These are phyloP conservation scores for Orestias chungarensis DNA, from an alignment of 2,797 vertebrate genomes.

Conservation along the genomic window DNA sequence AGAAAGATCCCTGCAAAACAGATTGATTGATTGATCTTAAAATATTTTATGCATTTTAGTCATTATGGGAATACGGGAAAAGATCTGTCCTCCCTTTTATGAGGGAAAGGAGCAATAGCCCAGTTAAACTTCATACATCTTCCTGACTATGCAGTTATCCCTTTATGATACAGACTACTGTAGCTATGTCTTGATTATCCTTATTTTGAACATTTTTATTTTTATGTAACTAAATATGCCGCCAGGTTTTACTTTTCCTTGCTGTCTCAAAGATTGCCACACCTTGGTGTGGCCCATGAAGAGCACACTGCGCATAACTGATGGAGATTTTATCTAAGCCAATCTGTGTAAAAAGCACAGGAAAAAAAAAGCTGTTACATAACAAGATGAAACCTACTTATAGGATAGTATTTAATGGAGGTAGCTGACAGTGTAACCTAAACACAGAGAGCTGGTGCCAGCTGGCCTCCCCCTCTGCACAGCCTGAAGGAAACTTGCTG, in stretches of 20 bases:
- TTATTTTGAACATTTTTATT: neutral
- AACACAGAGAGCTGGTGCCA: constrained; percentile 65
- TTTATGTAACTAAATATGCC: neutral
- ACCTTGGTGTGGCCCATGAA: constrained; percentile 36
- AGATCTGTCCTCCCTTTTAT: neutral
- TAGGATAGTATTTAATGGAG: constrained; percentile 48
- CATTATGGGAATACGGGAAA: neutral
- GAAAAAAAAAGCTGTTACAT: constrained; percentile 37
- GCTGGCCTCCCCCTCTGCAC: constrained; percentile 59
- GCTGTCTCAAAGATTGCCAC: constrained; percentile 3
- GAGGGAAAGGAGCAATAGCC: neutral
- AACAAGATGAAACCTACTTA: constrained; percentile 56
- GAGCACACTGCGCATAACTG: constrained; percentile 25
- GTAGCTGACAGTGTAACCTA: constrained; percentile 53
- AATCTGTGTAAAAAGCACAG: constrained; percentile 20
- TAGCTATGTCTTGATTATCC: too few relatives aligned
- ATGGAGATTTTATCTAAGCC: constrained; percentile 37
- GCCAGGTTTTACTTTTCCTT: neutral
- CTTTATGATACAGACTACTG: too few relatives aligned
- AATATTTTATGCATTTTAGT: neutral
- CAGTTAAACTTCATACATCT: too few relatives aligned
- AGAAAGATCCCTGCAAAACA: neutral
- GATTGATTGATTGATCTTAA: neutral
- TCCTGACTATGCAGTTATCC: too few relatives aligned
- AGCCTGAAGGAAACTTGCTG: constrained; percentile 61